These are phyloP conservation scores for Lepidocolaptes lacrymiger DNA, from an alignment of 2,797 vertebrate species.

Conservation along the genomic window DNA sequence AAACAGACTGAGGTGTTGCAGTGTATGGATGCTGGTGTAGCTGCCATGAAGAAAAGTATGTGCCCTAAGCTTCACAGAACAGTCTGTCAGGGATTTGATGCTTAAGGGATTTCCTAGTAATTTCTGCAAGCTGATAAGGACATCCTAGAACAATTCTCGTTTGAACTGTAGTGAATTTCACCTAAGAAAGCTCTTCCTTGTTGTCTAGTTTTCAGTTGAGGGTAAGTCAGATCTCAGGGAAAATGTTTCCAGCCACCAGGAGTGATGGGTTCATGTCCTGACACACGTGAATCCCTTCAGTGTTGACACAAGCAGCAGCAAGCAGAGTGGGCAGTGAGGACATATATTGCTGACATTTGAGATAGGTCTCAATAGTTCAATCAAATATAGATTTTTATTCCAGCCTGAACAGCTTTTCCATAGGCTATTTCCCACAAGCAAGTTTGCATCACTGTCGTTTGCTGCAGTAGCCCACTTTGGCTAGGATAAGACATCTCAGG, in stretches of 20 bases:
- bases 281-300: neutral
- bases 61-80: neutral
- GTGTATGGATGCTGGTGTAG: neutral
- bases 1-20: neutral
- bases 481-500: neutral
- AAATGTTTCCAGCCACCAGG: neutral
- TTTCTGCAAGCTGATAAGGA: neutral
- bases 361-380: neutral
- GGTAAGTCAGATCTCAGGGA: neutral
- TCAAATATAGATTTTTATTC: neutral
- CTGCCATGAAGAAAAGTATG: neutral
- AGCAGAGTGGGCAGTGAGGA: neutral
- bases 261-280: neutral
- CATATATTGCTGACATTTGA: neutral
- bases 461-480: neutral
- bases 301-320: neutral
- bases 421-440: neutral
- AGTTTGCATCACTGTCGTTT: neutral
- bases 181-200: neutral
- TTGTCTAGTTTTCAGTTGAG: neutral
- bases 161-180: neutral
- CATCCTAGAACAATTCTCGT: neutral
- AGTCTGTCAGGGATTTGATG: neutral
- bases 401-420: neutral
- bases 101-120: neutral